Base-by-base conservation (phyloP, 92 coral and sea anemone species). In the Nematostella vectensis region DNA sequence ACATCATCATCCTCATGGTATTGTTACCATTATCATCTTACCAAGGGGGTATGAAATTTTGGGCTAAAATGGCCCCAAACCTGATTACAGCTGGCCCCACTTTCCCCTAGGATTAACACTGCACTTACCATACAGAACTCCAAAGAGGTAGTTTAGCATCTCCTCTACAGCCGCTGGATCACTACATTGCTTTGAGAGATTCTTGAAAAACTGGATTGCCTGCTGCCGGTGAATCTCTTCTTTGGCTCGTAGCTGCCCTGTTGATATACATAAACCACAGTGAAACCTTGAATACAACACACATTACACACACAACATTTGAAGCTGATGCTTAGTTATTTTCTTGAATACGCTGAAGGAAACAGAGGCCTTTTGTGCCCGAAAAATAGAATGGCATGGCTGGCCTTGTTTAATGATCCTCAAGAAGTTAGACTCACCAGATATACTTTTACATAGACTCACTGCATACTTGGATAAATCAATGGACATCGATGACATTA, bases 381-480 rank as follows among this genome's bases (percentile, higher is more conserved):
- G 15, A 33, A 33, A 33, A 33, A 33, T 33, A 6, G 40, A 33
- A 15, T 6, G 15, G 40, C 40, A 6, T 33, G 40, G 15, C 15
- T 15, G 15, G 15, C 15, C 8, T 6, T 33, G 40, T 6, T 33
- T 33, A 6, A 15, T 33, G 40, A 15, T 33, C 15, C 40, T 33
- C n/a, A n/a, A n/a, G n/a, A n/a, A 33, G 40, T 6, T 15, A 15
- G 40, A 33, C 40, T 33, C 40, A 91, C 98, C 98, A 67, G 88
- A 50, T 11, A 80, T 63, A 51, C 64, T 78, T 61, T 91, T 91
- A 59, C 88, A 86, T 47, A 87, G 72, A 26, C 66, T 75, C 61
- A 68, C 63, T 39, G 88, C 95, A 68, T 87, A 83, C 67, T 91
- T 87, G 55, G 97, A 91, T 27, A 91, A 76, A 53, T 91, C 97